phyloP scores from a whole-genome alignment of 2,797 vertebrate genomes.

The Cephalopachus bancanus region DNA sequence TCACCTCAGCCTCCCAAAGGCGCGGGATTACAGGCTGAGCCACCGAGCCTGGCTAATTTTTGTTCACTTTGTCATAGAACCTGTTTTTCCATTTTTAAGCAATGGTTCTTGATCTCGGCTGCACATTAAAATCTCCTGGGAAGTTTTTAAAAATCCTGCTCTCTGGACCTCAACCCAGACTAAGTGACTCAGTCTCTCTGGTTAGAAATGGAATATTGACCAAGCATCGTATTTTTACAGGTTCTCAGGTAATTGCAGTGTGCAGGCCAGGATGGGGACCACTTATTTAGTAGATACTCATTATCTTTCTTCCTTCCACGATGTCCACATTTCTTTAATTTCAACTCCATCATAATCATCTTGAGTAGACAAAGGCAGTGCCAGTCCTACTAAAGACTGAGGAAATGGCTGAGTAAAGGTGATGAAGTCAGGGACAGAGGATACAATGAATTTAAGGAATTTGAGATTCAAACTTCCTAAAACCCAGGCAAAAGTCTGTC shows the following conservation, averaged over 20 bases:
- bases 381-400: background rate
- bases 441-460: slow-evolving; percentile 58
- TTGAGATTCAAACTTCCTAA: slow-evolving; percentile 55
- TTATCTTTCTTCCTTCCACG: background rate
- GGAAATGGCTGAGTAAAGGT: background rate
- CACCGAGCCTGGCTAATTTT: background rate
- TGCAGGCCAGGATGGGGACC: background rate
- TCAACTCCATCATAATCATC: background rate
- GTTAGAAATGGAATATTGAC: background rate
- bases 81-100: slow-evolving; percentile 21
- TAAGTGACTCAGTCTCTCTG: background rate
- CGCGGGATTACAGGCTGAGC: too few species aligned
- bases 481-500: background rate
- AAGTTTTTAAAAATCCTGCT: background rate
- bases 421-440: background rate
- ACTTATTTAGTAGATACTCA: background rate
- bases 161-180: background rate
- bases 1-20: too few species aligned
- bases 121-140: background rate
- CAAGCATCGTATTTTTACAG: background rate
- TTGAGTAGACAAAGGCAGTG: slow-evolving; percentile 6
- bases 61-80: background rate
- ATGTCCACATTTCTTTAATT: background rate
- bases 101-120: background rate
- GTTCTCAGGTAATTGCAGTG: background rate